phyloP scores from a whole-genome alignment of 2,797 vertebrate genomes.

The Dermochelys coriacea region DNA sequence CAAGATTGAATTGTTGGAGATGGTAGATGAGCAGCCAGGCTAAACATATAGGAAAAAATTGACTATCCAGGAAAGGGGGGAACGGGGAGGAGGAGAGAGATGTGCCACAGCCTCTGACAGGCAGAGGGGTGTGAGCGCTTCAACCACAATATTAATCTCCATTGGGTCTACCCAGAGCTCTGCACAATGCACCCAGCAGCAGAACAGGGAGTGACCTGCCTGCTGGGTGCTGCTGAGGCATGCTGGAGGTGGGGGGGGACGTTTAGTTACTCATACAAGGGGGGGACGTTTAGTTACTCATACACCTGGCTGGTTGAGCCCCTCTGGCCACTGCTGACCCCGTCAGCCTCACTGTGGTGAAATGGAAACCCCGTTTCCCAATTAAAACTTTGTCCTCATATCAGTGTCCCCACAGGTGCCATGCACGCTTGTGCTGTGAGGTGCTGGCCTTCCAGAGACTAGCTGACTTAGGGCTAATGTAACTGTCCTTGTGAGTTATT shows the following conservation, averaged over 20 bases:
- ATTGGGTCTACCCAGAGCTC: neutral
- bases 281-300: neutral
- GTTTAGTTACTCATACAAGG: neutral
- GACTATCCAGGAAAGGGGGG: neutral
- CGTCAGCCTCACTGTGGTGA: neutral
- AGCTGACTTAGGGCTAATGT: neutral
- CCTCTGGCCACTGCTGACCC: neutral
- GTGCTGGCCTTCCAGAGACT: neutral
- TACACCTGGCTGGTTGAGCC: neutral
- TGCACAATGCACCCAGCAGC: fast-evolving
- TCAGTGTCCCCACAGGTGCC: neutral
- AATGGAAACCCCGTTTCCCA: neutral
- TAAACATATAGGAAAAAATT: neutral
- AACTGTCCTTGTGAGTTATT: neutral
- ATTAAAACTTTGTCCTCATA: neutral
- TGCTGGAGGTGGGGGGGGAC: neutral
- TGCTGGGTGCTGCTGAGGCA: neutral
- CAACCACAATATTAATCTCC: fast-evolving
- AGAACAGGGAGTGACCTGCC: fast-evolving
- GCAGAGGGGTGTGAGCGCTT: fast-evolving
- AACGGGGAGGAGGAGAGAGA: neutral
- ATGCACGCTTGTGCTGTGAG: neutral
- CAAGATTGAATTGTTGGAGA: conserved; percentile 58
- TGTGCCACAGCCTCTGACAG: neutral
- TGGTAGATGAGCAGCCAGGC: conserved; percentile 46